Conservation (phyloP, 2,888 invertebrate genomes). For the Rotaria socialis region DNA sequence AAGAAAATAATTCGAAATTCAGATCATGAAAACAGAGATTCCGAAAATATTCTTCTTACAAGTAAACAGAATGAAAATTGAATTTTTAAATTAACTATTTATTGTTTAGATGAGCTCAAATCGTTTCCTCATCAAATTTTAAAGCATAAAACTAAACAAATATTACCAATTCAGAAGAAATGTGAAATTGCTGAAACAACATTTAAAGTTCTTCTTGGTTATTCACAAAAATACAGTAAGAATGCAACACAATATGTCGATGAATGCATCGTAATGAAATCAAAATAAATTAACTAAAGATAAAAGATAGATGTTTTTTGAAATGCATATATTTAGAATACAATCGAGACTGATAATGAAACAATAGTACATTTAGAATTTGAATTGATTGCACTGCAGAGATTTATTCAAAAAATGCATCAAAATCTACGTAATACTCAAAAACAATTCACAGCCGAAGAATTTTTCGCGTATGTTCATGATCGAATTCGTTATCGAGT, state of each 20-base stretch:
- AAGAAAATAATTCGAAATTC: neutral
- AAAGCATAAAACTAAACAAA: neutral
- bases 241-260: neutral
- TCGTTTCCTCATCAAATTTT: neutral
- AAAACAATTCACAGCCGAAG: constrained; percentile 3
- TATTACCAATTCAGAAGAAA: constrained; percentile 21
- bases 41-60: neutral
- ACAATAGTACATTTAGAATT: neutral
- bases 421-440: neutral
- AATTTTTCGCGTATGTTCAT: neutral
- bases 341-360: neutral
- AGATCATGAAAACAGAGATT: neutral
- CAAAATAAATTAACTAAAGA: too few relatives aligned
- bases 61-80: neutral
- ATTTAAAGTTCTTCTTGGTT: neutral
- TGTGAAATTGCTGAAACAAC: constrained; percentile 12
- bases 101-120: neutral
- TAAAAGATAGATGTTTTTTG: too few relatives aligned
- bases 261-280: neutral
- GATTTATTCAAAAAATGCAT: neutral
- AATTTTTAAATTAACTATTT: neutral
- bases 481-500: constrained; percentile 14
- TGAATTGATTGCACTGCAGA: neutral
- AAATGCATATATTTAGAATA: neutral
- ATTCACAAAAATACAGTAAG: neutral